These are phyloP conservation scores for Rhopalosiphum nymphaeae DNA, from an alignment of 2,888 invertebrate species.

Conservation along the genomic window DNA sequence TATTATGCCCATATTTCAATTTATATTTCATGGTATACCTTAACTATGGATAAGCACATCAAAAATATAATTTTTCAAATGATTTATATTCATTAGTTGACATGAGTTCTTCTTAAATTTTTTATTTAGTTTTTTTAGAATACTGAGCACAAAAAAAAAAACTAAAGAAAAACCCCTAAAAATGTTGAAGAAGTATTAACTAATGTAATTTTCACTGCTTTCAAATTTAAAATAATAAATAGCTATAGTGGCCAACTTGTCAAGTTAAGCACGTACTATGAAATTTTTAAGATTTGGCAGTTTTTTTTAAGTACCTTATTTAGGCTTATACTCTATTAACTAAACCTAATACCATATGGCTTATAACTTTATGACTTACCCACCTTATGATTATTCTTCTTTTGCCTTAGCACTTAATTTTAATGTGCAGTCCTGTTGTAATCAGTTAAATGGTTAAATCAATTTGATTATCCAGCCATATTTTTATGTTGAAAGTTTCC, in stretches of 20 bases:
- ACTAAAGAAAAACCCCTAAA: neutral
- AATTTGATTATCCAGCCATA: neutral
- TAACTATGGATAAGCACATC: neutral
- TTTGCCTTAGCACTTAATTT: neutral
- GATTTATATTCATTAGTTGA: no score
- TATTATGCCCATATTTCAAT: neutral
- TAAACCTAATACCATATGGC: neutral
- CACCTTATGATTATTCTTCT: neutral
- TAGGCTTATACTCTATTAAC: no score
- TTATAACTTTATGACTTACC: neutral
- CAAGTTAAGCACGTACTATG: neutral
- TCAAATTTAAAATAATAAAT: neutral
- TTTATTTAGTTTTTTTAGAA: no score
- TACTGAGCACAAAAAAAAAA: neutral
- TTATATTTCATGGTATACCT: neutral
- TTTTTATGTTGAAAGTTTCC: neutral
- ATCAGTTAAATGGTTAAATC: neutral
- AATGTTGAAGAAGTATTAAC: neutral
- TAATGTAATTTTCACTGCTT: neutral
- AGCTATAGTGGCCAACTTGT: neutral
- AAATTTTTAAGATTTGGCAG: neutral
- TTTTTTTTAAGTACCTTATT: neutral
- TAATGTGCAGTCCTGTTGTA: neutral
- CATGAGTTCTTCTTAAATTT: no score
- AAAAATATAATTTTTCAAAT: neutral